phyloP scores from a whole-genome alignment of 2,888 invertebrate species.

The Yponomeuta plumbellus region DNA sequence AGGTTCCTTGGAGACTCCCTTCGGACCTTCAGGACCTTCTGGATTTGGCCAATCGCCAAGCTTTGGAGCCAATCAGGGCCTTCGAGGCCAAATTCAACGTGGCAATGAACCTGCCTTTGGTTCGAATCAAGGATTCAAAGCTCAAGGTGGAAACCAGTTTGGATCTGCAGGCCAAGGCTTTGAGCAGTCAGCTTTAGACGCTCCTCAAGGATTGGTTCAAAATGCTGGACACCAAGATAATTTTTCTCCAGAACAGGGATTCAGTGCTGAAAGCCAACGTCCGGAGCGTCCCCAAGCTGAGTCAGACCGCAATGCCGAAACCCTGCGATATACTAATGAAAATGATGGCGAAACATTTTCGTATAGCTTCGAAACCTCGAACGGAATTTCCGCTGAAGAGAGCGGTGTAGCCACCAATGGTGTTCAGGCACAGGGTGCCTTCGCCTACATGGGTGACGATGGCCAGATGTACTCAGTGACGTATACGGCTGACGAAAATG shows the following conservation, averaged over 20 bases:
- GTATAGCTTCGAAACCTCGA: conserved; percentile 65
- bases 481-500: conserved; percentile 69
- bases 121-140: neutral
- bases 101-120: neutral
- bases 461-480: conserved; percentile 57
- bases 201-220: neutral
- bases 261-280: conserved; percentile 25
- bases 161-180: neutral
- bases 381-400: conserved; percentile 66
- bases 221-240: conserved; percentile 5
- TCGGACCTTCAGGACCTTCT: conserved; percentile 23
- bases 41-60: conserved; percentile 26
- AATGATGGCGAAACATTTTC: conserved; percentile 60
- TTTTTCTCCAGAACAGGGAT: conserved; percentile 7
- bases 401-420: conserved; percentile 63
- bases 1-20: conserved; percentile 52
- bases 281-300: conserved; percentile 57
- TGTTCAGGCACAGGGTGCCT: conserved; percentile 62
- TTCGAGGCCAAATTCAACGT: neutral
- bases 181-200: neutral
- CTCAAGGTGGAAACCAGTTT: neutral
- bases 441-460: conserved; percentile 63
- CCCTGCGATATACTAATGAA: conserved; percentile 54
- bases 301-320: conserved; percentile 56
- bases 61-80: neutral